A percentile compares a stretch with the other conserved stretches of the same genome.
phyloP scores from a whole-genome alignment of 1,140 invertebrate species.

The Brachionus sp. region DNA sequence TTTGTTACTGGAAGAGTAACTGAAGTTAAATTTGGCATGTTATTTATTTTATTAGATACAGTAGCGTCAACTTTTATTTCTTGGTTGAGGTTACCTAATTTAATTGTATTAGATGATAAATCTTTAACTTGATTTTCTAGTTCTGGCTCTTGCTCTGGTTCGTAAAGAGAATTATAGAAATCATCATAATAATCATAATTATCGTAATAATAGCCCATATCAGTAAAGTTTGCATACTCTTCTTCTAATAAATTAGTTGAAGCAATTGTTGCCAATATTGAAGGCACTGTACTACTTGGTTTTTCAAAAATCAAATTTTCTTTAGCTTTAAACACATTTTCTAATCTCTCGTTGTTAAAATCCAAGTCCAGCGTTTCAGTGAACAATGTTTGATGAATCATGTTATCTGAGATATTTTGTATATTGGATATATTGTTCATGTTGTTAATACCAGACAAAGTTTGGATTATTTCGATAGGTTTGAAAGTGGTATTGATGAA shows the following conservation, averaged over 20 bases:
- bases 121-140: no score
- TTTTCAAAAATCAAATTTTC: not conserved
- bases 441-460: not conserved
- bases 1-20: not conserved
- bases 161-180: not conserved
- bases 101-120: no score
- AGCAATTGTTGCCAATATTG: not conserved
- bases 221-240: not conserved
- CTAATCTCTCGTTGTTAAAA: not conserved
- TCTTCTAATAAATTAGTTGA: not conserved
- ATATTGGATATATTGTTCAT: not conserved
- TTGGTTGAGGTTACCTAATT: no score
- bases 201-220: not conserved
- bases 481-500: not conserved
- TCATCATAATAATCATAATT: not conserved
- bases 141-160: no score
- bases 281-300: not conserved
- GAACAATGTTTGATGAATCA: not conserved
- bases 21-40: no score
- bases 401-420: not conserved
- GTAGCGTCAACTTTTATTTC: no score
- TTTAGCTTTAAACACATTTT: not conserved
- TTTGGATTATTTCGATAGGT: not conserved
- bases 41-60: no score
- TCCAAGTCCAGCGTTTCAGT: not conserved